phyloP scores from a whole-genome alignment of 1,140 invertebrate species.

The Chlorops oryzae region DNA sequence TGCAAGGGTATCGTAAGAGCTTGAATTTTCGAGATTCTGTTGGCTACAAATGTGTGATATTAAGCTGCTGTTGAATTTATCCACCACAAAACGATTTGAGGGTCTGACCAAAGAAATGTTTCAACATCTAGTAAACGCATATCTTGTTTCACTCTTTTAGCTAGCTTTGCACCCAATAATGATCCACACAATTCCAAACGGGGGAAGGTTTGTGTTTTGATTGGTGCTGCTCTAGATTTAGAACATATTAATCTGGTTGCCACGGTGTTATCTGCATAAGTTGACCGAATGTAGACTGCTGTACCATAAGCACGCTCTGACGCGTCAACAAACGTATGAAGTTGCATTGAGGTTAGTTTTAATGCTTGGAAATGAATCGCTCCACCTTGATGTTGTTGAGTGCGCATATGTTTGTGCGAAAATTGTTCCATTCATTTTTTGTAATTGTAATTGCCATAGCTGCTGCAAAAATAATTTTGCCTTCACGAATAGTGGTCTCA shows the following conservation, averaged over 20 bases:
- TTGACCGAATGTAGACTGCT: constrained; percentile 32
- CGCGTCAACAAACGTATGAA: constrained; percentile 38
- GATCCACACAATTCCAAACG: constrained; percentile 16
- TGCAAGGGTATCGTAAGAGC: no score
- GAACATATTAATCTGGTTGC: constrained; percentile 9
- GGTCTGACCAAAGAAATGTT: no score
- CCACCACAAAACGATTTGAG: no score
- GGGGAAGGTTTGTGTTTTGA: constrained; percentile 6
- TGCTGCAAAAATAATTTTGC: constrained; percentile 46
- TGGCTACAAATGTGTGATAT: no score
- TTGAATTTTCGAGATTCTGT: no score
- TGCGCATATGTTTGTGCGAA: constrained; percentile 16
- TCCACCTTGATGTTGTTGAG: constrained; percentile 15
- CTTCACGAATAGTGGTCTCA: constrained; percentile 32
- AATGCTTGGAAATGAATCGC: background rate
- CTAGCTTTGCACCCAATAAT: background rate
- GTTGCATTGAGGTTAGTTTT: constrained; percentile 4
- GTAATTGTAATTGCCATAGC: constrained; percentile 30
- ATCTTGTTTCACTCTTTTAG: background rate
- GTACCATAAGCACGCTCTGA: constrained; percentile 34
- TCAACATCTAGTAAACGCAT: no score
- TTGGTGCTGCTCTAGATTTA: constrained; percentile 12
- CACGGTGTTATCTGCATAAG: constrained; percentile 1
- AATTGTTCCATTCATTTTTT: constrained; percentile 20
- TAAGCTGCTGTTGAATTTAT: no score